phyloP scores from a whole-genome alignment of 2,113 vertebrate genomes.

The Ameiurus melas region DNA sequence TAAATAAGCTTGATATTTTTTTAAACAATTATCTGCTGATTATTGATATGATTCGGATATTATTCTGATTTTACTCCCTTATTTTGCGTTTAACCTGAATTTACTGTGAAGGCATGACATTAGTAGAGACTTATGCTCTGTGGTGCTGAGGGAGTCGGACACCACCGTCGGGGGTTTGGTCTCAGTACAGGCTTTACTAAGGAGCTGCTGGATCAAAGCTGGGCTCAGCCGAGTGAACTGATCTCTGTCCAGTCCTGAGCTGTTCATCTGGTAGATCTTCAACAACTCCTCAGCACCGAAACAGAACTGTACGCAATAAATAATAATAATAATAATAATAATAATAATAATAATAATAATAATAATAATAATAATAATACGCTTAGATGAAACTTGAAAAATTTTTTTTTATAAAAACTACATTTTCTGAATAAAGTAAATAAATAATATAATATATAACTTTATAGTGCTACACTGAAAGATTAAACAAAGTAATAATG shows the following conservation, averaged over 20 bases:
- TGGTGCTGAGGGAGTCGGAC: constrained; percentile 56
- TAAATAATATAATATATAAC: not conserved
- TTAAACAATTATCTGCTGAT: not conserved
- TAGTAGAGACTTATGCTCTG: constrained; percentile 64
- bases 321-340: not conserved
- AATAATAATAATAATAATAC: not conserved
- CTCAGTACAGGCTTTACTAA: constrained; percentile 75
- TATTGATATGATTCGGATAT: not conserved
- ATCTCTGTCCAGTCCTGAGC: constrained; percentile 59
- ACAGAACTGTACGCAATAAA: constrained; percentile 67
- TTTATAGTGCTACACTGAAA: not conserved
- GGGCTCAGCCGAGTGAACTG: constrained; percentile 76
- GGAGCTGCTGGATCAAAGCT: constrained; percentile 80
- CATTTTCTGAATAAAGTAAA: not conserved
- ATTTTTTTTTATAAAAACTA: not conserved
- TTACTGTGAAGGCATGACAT: not conserved
- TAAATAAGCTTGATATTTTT: not conserved
- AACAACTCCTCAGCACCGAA: constrained; percentile 76
- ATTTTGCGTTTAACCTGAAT: not conserved
- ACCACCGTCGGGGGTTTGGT: not conserved
- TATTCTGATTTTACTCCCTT: not conserved
- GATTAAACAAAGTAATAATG: not conserved
- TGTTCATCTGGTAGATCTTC: constrained; percentile 66
- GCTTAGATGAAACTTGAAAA: not conserved
- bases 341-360: too few relatives aligned